Evolutionary conservation across 1,140 invertebrate species (phyloP), one percentile per base, ranked within the genome.

Genomic region (Ptiloglossa arizonensis): DNA sequence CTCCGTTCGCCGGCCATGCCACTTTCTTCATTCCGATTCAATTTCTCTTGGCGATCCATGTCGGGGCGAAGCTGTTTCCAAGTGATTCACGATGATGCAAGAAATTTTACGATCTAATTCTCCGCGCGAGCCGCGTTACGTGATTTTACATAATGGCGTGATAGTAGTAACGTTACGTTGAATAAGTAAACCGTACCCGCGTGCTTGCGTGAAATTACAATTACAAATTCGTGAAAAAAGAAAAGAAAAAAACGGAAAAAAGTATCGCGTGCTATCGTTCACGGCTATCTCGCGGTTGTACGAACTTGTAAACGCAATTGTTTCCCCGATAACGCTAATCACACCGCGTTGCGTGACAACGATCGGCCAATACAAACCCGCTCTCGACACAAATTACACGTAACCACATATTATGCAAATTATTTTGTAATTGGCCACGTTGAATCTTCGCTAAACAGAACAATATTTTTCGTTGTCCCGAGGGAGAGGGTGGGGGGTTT

Each of bases 181-280:
- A 8, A 17, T 5, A 22, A 9, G 13, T n/a, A 15, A 52, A 15
- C 29, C 4, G 29, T n/a, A 17, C 27, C n/a, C 27, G n/a, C 56
- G n/a, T 62, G 35, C 11, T 44, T 62, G 27, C n/a, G 38, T 17
- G 5, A 44, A 62, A 66, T 66, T 35, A 22, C 27, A 35, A 52
- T 67, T 67, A 67, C 11, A 52, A 38, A 52, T 32, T 35, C 32
- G 29, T 32, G 27, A 66, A 66, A n/a, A n/a, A n/a, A n/a, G n/a
- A n/a, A n/a, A n/a, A n/a, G n/a, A n/a, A n/a, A n/a, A n/a, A n/a
- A n/a, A n/a, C n/a, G n/a, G n/a, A n/a, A n/a, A n/a, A n/a, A 66
- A 2, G 24, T 17, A 5, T 9, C 24, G 32, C 2, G 4, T 13
- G 17, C 9, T 48, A 64, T 48, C 62, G 62, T 32, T 48, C 44